Conservation (phyloP, 2,113 vertebrate species). For the Poeciliopsis prolifica region DNA sequence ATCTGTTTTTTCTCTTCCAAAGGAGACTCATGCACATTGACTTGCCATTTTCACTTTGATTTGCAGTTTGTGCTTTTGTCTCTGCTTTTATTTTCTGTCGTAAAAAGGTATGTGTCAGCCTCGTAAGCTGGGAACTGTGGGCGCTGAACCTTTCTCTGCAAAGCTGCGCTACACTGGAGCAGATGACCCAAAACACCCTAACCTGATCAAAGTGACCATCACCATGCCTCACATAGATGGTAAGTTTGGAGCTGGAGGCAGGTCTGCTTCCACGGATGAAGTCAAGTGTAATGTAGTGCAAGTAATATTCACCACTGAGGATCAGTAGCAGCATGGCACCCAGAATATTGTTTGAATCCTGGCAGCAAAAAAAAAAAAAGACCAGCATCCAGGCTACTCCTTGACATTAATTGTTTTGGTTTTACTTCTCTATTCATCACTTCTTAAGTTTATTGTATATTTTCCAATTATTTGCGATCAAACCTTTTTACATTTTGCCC, state of each 20-base stretch:
- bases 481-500: neutral
- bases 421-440: neutral
- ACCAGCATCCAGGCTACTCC: slow-evolving; percentile 40
- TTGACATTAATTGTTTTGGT: slow-evolving; percentile 41
- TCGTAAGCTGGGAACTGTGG: slow-evolving; percentile 86
- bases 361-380: slow-evolving; percentile 24
- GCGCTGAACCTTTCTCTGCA: slow-evolving; percentile 94
- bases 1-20: neutral
- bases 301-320: slow-evolving; percentile 56
- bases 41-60: neutral
- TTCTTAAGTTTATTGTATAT: neutral
- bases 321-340: slow-evolving; percentile 50
- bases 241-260: slow-evolving; percentile 73
- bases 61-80: neutral
- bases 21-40: neutral
- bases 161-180: slow-evolving; percentile 91
- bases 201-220: slow-evolving; percentile 92
- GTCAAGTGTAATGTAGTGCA: slow-evolving; percentile 55
- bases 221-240: slow-evolving; percentile 95
- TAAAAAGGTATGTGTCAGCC: slow-evolving; percentile 91
- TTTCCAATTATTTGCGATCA: neutral
- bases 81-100: slow-evolving; percentile 31
- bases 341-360: slow-evolving; percentile 56
- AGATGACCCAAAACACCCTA: slow-evolving; percentile 85
- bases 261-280: slow-evolving; percentile 37